Evolutionary conservation across 2,888 invertebrate species (phyloP), one percentile per base, ranked within the genome.

Genomic region (Dioctria rufipes): DNA sequence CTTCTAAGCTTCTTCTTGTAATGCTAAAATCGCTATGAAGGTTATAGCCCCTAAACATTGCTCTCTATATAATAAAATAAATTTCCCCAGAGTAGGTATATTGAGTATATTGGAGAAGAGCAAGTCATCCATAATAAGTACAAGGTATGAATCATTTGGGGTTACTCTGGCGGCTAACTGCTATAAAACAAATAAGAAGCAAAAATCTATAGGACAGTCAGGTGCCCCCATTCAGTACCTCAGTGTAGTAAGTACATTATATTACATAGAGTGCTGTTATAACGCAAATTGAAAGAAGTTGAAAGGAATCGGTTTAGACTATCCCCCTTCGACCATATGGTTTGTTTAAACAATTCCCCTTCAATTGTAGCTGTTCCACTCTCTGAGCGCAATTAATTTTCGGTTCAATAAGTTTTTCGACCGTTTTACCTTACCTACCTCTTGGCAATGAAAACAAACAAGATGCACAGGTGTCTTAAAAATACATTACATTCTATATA

Each of bases 301-400:
- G 60, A 25, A 25, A 25, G 25, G 43, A 73, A 43, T 49, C 77
- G 63, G 63, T 63, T 37, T 61, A 65, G 61, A 25, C 37, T 60
- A 61, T 43, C 61, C 43, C 42, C 43, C 43, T 61, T 75, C 25
- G 42, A 63, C 4, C 9, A 39, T 60, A 65, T 65, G 65, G 2
- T 73, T 42, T 77, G n/a, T 51, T 77, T 77, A 61, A 61, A 61
- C 11, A 40, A 51, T 77, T 77, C 77, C 77, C 77, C 77, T 77
- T 63, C 63, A 40, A n/a, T 13, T 42, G 60, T 25, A 58, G 60
- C 69, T 51, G 73, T 75, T 75, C 73, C 73, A 77, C 63, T 77
- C 77, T 77, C 49, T 77, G 77, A 77, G 54, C 77, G 63, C 63
- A 77, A 61, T 77, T 77, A 46, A 25, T 75, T 77, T 42, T 77